phyloP scores from a whole-genome alignment of 2,888 invertebrate genomes.

The Anorthoa munda region DNA sequence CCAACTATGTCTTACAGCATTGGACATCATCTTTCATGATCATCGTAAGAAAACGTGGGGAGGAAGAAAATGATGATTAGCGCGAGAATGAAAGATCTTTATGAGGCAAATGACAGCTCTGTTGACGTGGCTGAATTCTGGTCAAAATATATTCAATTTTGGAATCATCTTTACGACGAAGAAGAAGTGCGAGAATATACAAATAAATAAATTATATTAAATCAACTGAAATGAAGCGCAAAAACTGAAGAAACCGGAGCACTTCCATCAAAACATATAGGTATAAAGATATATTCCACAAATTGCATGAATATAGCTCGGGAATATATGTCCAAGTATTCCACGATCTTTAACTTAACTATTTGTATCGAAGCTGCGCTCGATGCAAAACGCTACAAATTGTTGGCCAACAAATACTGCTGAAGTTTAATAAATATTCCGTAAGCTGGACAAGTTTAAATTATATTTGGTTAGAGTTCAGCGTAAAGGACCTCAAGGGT shows the following conservation, averaged over 20 bases:
- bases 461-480: slow-evolving; percentile 61
- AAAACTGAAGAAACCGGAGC: background rate
- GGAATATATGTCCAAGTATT: slow-evolving; percentile 17
- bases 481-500: slow-evolving; percentile 26
- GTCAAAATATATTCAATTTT: no score
- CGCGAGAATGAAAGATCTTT: no score
- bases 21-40: no score
- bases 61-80: no score
- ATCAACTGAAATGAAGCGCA: background rate
- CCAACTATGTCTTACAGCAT: background rate
- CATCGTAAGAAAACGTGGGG: no score
- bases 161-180: no score
- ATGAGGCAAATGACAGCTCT: no score
- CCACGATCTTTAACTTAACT: slow-evolving; percentile 16
- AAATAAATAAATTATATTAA: background rate
- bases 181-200: no score
- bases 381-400: slow-evolving; percentile 23
- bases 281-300: background rate
- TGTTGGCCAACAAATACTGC: slow-evolving; percentile 52
- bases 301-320: slow-evolving; percentile 21
- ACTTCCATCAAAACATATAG: background rate
- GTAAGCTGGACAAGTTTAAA: slow-evolving; percentile 60
- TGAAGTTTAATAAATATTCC: slow-evolving; percentile 46
- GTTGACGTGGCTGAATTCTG: no score
- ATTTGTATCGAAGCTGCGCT: slow-evolving; percentile 19